Conservation (phyloP, 2,113 vertebrate genomes). For the Rhabdornis inornatus region DNA sequence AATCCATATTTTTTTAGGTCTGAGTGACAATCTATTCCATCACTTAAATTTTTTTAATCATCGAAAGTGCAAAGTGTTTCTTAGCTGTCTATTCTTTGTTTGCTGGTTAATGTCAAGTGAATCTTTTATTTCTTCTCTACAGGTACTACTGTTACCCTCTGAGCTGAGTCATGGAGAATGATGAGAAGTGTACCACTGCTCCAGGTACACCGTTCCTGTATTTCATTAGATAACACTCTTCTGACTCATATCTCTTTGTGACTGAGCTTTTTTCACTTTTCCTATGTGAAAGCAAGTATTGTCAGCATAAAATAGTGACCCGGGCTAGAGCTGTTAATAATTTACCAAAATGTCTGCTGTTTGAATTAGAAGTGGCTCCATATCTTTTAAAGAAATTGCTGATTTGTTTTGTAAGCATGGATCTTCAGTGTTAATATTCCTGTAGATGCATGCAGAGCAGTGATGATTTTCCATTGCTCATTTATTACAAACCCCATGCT, state of each 20-base stretch:
- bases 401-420: accelerated
- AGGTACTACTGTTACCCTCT: background rate
- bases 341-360: background rate
- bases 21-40: background rate
- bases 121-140: background rate
- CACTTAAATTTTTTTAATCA: background rate
- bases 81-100: background rate
- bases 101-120: background rate
- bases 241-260: background rate
- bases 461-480: background rate
- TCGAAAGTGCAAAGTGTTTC: background rate
- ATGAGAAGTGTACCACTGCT: background rate
- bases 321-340: background rate
- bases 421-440: background rate
- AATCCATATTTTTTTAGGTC: background rate
- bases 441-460: background rate
- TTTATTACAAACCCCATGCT: background rate
- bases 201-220: background rate
- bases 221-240: background rate
- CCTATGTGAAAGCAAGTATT: background rate
- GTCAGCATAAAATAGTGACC: background rate
- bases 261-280: background rate
- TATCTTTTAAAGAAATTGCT: background rate
- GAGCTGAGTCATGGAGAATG: background rate
- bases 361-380: background rate